Percentiles rank a stretch among this genome's conserved stretches.
Evolutionary conservation across 1,140 invertebrate species (phyloP).

Genomic region (Philopotamus ludificatus): DNA sequence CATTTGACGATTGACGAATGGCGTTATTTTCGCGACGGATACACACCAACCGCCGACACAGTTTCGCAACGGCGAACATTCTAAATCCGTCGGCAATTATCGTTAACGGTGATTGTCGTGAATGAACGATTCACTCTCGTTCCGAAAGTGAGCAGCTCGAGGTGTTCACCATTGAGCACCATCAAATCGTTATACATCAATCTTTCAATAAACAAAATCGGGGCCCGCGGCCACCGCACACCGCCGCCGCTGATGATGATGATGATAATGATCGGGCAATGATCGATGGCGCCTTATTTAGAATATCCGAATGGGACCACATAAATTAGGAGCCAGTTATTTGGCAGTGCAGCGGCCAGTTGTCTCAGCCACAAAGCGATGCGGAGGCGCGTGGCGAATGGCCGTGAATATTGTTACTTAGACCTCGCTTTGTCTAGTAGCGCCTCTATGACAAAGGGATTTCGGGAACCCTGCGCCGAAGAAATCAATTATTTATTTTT

Average conservation of each 20-base stretch:
- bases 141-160: background rate
- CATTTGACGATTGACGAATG: no score
- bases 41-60: no score
- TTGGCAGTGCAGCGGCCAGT: background rate
- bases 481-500: no score
- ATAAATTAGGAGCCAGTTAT: constrained; percentile 32
- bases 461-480: constrained; percentile 29
- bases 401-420: constrained; percentile 39
- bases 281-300: constrained; percentile 30
- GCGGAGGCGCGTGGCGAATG: constrained; percentile 35
- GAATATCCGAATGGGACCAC: constrained; percentile 26
- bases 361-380: constrained; percentile 28
- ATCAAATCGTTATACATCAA: constrained; percentile 5
- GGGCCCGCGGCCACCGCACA: background rate
- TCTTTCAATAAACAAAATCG: background rate
- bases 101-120: background rate
- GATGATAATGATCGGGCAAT: no score
- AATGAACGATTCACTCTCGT: background rate
- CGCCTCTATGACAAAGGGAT: constrained; percentile 40
- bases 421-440: constrained; percentile 38
- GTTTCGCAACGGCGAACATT: no score
- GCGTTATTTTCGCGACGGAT: no score
- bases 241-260: no score
- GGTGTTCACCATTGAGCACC: background rate
- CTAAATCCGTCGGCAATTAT: no score